Conservation (phyloP, 2,797 vertebrate species). For the Peromyscus aztecus region DNA sequence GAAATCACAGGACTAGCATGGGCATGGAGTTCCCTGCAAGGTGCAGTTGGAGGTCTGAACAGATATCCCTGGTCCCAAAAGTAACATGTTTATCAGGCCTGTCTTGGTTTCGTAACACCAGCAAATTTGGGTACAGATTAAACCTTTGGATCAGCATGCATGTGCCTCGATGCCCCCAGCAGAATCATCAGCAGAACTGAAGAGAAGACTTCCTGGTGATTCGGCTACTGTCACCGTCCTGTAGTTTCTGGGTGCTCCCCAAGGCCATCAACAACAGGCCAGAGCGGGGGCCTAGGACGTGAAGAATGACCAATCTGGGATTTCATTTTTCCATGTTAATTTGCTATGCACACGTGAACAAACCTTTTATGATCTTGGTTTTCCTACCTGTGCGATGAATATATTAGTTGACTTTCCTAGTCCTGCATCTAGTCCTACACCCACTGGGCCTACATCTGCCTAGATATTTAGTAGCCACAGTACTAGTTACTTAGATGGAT, state of each 20-base stretch:
- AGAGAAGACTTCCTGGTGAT: not conserved
- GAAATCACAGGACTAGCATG: not conserved
- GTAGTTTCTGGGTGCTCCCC: not conserved
- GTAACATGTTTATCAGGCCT: not conserved
- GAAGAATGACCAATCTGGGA: not conserved
- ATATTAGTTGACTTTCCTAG: not conserved
- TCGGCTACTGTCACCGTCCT: rapidly evolving
- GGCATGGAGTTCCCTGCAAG: not conserved
- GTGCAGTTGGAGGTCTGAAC: rapidly evolving
- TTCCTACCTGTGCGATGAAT: not conserved
- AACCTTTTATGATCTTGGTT: not conserved
- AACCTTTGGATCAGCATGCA: rapidly evolving
- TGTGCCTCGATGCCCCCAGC: not conserved
- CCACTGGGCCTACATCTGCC: not conserved
- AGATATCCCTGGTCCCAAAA: rapidly evolving
- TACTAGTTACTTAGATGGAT: not conserved
- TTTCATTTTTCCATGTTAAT: not conserved
- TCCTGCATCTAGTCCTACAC: not conserved
- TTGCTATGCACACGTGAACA: not conserved
- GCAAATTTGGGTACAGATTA: not conserved
- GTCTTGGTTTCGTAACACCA: not conserved
- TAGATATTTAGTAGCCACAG: not conserved
- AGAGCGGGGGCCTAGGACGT: rapidly evolving
- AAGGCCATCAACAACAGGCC: not conserved
- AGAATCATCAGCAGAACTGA: not conserved